Base-by-base conservation (phyloP, 2,888 invertebrate species). In the Dynastes grantii region DNA sequence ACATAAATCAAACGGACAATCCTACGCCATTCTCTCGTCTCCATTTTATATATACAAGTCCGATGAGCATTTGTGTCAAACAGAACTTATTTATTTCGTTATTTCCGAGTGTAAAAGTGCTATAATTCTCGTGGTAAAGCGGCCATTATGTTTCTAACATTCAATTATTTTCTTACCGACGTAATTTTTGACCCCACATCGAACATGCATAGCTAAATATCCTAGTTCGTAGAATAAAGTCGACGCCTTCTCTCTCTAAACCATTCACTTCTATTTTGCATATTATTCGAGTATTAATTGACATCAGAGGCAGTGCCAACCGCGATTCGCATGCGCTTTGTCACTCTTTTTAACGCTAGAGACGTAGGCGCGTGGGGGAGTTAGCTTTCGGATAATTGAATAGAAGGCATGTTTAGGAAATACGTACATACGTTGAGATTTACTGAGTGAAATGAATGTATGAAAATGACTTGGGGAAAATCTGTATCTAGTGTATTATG, bases 281-380 rank as follows among this genome's bases (percentile, higher is more conserved):
- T 73, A 73, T 73, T 73, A 73, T 73, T 58, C 22, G 37, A 73
- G 73, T 58, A 73, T 73, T 58, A 73, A 73, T 58, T 73, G 73
- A 37, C 70, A 70, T 68, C 40, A 73, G 73, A 73, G 73, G 73
- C 58, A 58, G 73, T 73, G 58, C 73, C 58, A 73, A 58, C 58
- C 29, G 22, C 22, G 58, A 55, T 51, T 73, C 73, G 73, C 73
- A 73, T 73, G 73, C 67, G 67, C 67, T 27, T 45, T 67, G 67
- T 67, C 67, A 27, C 4, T 67, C 45, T 67, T 49, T 49, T 67
- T 64, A 37, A 40, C 64, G 40, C n/a, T 64, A 64, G 16, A 22
- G 29, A 49, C 11, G 67, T 22, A 45, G 65, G 49, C 13, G 40
- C 13, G 73, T 73, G 58, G 67, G 67, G 67, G 49, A 67, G 67